These are phyloP conservation scores for Procambarus virginalis DNA, from an alignment of 1,140 invertebrate genomes.

Conservation along the genomic window DNA sequence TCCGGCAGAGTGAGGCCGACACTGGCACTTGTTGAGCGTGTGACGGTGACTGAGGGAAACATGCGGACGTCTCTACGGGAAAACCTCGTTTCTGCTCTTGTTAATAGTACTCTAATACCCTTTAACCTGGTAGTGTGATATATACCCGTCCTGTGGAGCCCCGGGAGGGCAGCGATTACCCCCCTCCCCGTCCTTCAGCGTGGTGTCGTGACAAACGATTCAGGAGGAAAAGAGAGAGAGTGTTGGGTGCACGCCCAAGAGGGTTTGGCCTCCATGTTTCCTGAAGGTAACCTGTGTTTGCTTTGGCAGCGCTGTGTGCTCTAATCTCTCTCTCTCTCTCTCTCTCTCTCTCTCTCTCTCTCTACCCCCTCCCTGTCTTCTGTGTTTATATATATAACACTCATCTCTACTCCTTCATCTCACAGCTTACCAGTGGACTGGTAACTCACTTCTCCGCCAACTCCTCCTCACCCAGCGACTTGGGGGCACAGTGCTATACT, in stretches of 20 bases:
- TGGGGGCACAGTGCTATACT: too few relatives aligned
- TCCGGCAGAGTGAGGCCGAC: not conserved
- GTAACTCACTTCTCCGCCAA: not conserved
- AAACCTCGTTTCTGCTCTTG: not conserved
- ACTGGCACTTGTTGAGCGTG: conserved; percentile 22
- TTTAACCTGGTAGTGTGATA: not conserved
- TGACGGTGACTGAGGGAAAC: not conserved
- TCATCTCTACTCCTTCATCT: not conserved
- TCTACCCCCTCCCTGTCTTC: too few relatives aligned
- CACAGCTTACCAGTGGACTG: not conserved
- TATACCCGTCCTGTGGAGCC: not conserved
- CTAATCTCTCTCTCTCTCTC: not conserved
- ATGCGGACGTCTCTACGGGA: not conserved
- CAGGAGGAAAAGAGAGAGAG: not conserved
- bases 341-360: not conserved
- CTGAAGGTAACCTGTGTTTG: not conserved
- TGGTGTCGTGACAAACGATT: not conserved
- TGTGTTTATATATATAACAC: not conserved
- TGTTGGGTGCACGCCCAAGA: not conserved
- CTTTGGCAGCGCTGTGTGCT: not conserved
- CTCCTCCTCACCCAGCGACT: too few relatives aligned
- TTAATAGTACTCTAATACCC: not conserved
- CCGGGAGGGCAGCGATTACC: not conserved
- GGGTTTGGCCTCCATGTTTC: not conserved
- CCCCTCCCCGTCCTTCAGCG: too few relatives aligned